Evolutionary conservation across 1,140 invertebrate genomes (phyloP).

Genomic region (Drosophila varians): DNA sequence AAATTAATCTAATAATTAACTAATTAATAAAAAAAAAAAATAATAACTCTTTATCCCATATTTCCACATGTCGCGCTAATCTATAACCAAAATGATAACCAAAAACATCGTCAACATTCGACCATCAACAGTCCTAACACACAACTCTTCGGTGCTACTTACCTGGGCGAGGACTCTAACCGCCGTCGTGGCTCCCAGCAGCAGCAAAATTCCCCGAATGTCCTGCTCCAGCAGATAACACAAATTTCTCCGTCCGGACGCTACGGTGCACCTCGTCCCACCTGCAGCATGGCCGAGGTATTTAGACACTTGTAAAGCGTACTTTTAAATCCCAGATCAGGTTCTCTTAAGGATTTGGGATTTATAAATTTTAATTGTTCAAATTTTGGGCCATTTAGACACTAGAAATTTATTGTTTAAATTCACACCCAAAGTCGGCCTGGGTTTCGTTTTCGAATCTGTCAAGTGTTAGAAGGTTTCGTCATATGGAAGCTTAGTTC

Average conservation of each 20-base stretch:
- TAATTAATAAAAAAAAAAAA: conserved; percentile 6
- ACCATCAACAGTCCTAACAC: conserved; percentile 77
- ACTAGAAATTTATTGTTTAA: background rate
- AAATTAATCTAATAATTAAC: background rate
- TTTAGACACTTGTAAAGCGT: conserved; percentile 13
- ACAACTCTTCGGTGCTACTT: conserved; percentile 81
- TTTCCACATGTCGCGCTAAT: conserved; percentile 52
- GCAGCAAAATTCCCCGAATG: conserved; percentile 39
- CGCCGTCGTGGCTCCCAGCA: conserved; percentile 46
- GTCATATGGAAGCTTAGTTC: background rate
- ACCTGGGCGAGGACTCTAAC: conserved; percentile 72
- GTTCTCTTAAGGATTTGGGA: background rate
- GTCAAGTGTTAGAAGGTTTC: background rate
- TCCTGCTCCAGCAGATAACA: conserved; percentile 66
- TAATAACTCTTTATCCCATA: conserved; percentile 24
- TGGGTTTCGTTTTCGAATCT: background rate
- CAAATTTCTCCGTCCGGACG: conserved; percentile 84
- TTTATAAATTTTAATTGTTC: background rate
- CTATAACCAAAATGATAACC: conserved; percentile 38
- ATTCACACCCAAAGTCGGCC: conserved; percentile 12
- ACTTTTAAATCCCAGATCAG: background rate
- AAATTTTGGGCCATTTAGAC: no score
- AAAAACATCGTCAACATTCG: conserved; percentile 43
- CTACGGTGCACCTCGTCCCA: conserved; percentile 86
- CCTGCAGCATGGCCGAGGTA: conserved; percentile 88